Percentiles rank a stretch among this genome's conserved stretches.
Conservation (phyloP, 2,113 vertebrate genomes). For the Ctenodactylus gundi region DNA sequence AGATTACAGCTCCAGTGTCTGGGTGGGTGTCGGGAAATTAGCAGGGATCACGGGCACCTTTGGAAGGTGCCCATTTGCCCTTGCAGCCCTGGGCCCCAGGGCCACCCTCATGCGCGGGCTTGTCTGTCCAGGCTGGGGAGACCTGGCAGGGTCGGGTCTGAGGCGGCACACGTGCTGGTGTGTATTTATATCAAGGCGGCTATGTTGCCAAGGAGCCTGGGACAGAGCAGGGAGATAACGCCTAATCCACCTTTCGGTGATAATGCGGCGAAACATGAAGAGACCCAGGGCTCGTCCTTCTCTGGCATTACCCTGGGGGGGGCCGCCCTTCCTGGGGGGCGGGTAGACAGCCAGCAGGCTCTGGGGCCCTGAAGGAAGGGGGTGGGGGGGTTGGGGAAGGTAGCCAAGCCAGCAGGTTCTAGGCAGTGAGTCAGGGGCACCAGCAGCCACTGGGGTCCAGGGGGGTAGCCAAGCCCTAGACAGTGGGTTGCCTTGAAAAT, state of each 20-base stretch:
- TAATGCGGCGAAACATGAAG: conserved; percentile 90
- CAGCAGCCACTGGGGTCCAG: too few species aligned
- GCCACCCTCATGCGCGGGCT: too few species aligned
- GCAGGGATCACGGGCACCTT: conserved; percentile 5
- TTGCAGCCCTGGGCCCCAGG: too few species aligned
- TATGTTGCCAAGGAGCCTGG: conserved; percentile 89
- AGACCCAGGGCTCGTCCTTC: conserved; percentile 85
- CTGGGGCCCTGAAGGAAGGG: too few species aligned
- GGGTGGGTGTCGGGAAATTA: conserved; percentile 13
- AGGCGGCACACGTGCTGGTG: conserved; percentile 76
- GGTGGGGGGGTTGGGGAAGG: too few species aligned
- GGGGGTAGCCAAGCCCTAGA: too few species aligned
- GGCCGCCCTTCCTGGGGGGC: background rate
- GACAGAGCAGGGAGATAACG: conserved; percentile 92
- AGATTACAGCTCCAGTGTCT: background rate
- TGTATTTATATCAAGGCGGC: conserved; percentile 89
- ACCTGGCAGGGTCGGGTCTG: too few species aligned
- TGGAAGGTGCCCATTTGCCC: conserved; percentile 44
- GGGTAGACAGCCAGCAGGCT: conserved; percentile 69
- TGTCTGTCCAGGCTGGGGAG: too few species aligned
- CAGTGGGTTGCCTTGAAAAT: conserved; percentile 36
- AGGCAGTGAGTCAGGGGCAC: too few species aligned
- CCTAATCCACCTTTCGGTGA: conserved; percentile 92
- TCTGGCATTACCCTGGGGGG: conserved; percentile 64
- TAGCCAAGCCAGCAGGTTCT: too few species aligned